A percentile compares a stretch with the other conserved stretches of the same genome.
phyloP scores from a whole-genome alignment of 2,113 vertebrate genomes.

The Astur gentilis region DNA sequence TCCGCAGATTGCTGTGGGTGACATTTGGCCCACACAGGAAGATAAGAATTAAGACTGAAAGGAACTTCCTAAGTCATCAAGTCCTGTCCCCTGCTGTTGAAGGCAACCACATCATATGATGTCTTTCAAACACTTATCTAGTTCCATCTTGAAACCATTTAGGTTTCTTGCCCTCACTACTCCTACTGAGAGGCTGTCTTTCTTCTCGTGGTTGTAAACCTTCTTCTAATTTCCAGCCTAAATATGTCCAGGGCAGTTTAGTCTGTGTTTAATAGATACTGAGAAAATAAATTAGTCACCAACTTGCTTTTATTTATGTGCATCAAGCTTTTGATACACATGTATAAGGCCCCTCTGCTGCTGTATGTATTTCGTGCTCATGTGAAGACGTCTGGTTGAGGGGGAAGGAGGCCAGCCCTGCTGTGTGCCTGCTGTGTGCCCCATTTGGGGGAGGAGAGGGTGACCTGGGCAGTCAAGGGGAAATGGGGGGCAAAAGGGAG shows the following conservation, averaged over 20 bases:
- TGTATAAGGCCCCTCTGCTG: neutral
- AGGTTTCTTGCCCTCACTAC: constrained; percentile 48
- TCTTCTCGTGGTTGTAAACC: constrained; percentile 52
- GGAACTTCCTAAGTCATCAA: constrained; percentile 61
- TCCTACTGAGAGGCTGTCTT: constrained; percentile 59
- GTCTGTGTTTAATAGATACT: constrained; percentile 31
- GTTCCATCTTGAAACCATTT: constrained; percentile 62
- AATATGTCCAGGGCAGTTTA: constrained; percentile 15
- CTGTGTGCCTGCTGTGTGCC: too few species aligned
- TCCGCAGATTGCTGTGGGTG: neutral
- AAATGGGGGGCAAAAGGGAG: neutral
- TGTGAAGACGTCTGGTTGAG: neutral
- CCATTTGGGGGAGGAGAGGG: rapidly evolving
- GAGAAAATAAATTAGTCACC: constrained; percentile 41
- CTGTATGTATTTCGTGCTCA: neutral
- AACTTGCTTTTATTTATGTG: constrained; percentile 37
- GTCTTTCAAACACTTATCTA: constrained; percentile 48
- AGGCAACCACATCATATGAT: constrained; percentile 55
- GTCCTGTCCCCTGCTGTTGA: constrained; percentile 53
- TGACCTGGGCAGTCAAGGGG: neutral
- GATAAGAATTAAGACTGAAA: constrained; percentile 55
- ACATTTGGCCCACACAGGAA: constrained; percentile 56
- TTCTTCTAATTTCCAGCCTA: constrained; percentile 55
- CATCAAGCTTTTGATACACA: neutral
- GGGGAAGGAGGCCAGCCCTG: neutral